phyloP scores from a whole-genome alignment of 1,140 invertebrate genomes.

The Drosophila paulistorum region DNA sequence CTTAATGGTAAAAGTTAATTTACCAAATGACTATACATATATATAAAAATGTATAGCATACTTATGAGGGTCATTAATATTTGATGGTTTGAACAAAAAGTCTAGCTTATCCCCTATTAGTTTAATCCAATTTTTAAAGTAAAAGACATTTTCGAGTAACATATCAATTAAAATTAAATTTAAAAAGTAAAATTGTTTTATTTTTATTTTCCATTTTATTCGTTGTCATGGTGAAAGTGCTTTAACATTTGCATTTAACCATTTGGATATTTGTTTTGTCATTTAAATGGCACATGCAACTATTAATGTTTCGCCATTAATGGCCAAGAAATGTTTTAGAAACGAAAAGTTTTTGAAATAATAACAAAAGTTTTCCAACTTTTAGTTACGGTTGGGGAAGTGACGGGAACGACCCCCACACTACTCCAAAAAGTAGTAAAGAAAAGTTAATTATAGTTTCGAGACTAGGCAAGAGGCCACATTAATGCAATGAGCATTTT shows the following conservation, averaged over 20 bases:
- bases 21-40: no score
- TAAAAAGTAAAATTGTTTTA: no score
- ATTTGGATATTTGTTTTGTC: neutral
- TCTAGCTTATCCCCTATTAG: neutral
- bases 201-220: neutral
- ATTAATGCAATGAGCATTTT: slow-evolving; percentile 58
- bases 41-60: neutral
- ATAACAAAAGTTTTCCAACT: slow-evolving; percentile 4
- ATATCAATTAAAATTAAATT: no score
- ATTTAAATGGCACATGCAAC: neutral
- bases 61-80: neutral
- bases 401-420: no score
- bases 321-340: slow-evolving; percentile 1
- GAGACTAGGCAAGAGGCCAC: slow-evolving; percentile 36
- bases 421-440: neutral
- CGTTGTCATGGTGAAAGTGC: neutral
- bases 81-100: neutral
- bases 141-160: no score
- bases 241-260: neutral
- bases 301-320: neutral
- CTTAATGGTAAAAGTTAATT: neutral
- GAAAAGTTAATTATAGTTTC: slow-evolving; percentile 23
- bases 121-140: neutral
- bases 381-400: neutral
- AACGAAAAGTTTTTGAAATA: neutral